These are phyloP conservation scores for Paragorgia papillata DNA, from an alignment of 92 coral and sea anemone genomes.

Conservation along the genomic window DNA sequence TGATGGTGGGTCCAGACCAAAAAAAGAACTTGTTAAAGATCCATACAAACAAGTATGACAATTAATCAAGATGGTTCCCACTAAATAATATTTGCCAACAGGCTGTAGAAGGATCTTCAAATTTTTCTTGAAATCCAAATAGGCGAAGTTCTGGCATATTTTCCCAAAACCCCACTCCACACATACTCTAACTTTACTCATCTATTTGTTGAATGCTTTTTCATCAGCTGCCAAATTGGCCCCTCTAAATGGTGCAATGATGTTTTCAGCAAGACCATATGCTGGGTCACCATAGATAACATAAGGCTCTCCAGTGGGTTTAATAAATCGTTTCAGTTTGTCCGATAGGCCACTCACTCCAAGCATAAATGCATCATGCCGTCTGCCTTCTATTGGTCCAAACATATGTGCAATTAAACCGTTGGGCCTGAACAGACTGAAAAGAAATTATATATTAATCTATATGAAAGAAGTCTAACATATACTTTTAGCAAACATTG, in stretches of 20 bases:
- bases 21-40: conserved; percentile 58
- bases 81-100: conserved; percentile 65
- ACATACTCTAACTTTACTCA: conserved; percentile 64
- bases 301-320: conserved; percentile 72
- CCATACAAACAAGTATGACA: conserved; percentile 68
- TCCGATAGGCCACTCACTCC: conserved; percentile 62
- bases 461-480: not conserved
- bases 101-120: conserved; percentile 69
- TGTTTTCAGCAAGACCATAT: conserved; percentile 65
- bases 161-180: conserved; percentile 82
- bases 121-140: conserved; percentile 68
- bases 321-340: conserved; percentile 49
- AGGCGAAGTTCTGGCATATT: conserved; percentile 61
- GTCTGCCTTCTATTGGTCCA: conserved; percentile 71
- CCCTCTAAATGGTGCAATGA: conserved; percentile 67
- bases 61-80: conserved; percentile 50
- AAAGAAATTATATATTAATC: not conserved
- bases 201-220: conserved; percentile 54
- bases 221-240: conserved; percentile 54
- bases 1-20: conserved; percentile 62
- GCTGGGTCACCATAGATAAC: conserved; percentile 73
- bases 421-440: conserved; percentile 31
- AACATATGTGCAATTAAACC: conserved; percentile 67
- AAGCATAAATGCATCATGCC: conserved; percentile 81
- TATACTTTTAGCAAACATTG: conserved; percentile 20